Evolutionary conservation across 2,888 invertebrate genomes (phyloP), one percentile per base, ranked within the genome.

Genomic region (Hirudinaria manillensis): DNA sequence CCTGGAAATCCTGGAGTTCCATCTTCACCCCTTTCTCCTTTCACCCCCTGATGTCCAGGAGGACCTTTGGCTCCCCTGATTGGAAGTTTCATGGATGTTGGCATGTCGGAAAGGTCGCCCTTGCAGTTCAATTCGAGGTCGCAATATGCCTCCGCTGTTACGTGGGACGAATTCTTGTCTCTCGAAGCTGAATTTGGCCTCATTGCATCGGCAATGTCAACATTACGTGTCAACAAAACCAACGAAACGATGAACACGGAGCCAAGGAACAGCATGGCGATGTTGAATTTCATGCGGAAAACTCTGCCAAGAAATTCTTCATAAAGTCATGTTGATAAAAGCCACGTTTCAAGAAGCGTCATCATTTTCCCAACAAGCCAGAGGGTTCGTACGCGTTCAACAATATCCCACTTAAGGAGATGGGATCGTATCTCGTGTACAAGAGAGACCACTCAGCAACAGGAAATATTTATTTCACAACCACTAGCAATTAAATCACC

Each of bases 21-120:
- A 29, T 79, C 78, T 77, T 80, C 80, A 10, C 82, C 83, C 6
- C 78, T 78, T 13, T 78, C 78, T 51, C 82, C 82, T 73, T 81
- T 81, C n/a, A 77, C 78, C n/a, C 82, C 83, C 2, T 78, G 77
- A 74, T 78, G 70, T 27, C 83, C 82, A 3, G 80, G 77, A n/a
- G 82, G 81, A 21, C 82, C 82, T 24, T 80, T 74, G 7, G 82
- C 82, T 6, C 83, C 83, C 73, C 80, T 80, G 56, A 82, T 81
- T 45, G 83, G 83, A 24, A 82, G 77, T 45, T 78, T 80, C 21
- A 82, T 80, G 10, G 75, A 51, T 19, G 73, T 66, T 2, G 82
- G 81, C 24, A 80, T 68, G 16, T 77, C 78, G 21, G 61, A 34
- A 24, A 77, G 75, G 56, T 80, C 80, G 3, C 79, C 77, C 56